Evolutionary conservation across 1,140 invertebrate species (phyloP), one percentile per base, ranked within the genome.

Genomic region (Hestina assimilis): DNA sequence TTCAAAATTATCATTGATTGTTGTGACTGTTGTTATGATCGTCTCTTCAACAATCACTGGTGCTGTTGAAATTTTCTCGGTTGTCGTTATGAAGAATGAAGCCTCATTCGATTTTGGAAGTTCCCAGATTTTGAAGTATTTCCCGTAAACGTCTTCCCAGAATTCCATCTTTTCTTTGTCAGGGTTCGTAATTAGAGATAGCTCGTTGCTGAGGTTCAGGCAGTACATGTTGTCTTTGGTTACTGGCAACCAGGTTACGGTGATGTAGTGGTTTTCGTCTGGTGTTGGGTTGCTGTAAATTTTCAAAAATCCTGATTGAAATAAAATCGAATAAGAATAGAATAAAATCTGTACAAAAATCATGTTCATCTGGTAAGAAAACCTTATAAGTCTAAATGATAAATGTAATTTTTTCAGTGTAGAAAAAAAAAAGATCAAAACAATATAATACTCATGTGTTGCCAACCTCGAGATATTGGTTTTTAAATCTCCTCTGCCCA

Each of bases 281-380:
- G 89, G 85, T 3, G 89, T 90, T 3, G 90, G 89, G 63, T 90
- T 89, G 3, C 90, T 90, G 75, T 11, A 84, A 87, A 61, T 35
- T 9, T 9, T 31, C 43, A 56, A 40, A 20, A 24, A 26, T 31
- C 12, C 4, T 28, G 3, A 0, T 41, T 1, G n/a, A n/a, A n/a
- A n/a, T n/a, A n/a, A n/a, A n/a, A n/a, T n/a, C n/a, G n/a, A n/a
- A n/a, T n/a, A n/a, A n/a, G n/a, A n/a, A n/a, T n/a, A n/a, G n/a
- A n/a, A n/a, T n/a, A n/a, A n/a, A n/a, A n/a, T n/a, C n/a, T n/a
- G n/a, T n/a, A n/a, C n/a, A n/a, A n/a, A n/a, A n/a, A n/a, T n/a
- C n/a, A n/a, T n/a, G n/a, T n/a, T n/a, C n/a, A n/a, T n/a, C n/a
- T n/a, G n/a, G n/a, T n/a, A n/a, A n/a, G n/a, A n/a, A n/a, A n/a